Conservation (phyloP, 2,888 invertebrate genomes). For the Pseudococcus longispinus region DNA sequence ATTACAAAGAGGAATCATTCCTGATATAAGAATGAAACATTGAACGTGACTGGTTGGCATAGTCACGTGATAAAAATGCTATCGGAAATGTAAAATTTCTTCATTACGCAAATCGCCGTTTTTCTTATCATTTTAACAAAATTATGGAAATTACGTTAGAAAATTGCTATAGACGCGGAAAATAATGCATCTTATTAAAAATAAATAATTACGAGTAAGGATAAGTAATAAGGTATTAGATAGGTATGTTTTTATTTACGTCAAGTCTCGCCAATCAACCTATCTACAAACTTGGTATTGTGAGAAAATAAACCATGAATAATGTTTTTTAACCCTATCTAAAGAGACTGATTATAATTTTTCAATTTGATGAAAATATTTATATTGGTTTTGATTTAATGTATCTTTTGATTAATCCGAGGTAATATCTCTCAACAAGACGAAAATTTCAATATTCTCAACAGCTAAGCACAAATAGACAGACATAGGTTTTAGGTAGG, state of each 20-base stretch:
- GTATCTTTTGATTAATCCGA: no score
- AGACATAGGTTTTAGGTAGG: no score
- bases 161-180: neutral
- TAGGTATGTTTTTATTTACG: neutral
- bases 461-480: no score
- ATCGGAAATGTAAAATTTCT: slow-evolving; percentile 23
- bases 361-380: no score
- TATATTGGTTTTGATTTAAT: no score
- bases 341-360: no score
- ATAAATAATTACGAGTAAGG: neutral
- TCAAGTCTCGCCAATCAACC: neutral
- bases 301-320: no score
- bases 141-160: neutral
- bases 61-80: slow-evolving; percentile 22
- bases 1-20: slow-evolving; percentile 32
- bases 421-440: no score
- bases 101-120: neutral
- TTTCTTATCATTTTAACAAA: neutral
- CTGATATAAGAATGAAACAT: slow-evolving; percentile 19
- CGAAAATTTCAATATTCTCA: no score
- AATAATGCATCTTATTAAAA: neutral
- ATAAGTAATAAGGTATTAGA: no score
- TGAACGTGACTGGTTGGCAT: slow-evolving; percentile 26
- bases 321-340: no score
- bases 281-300: no score